Evolutionary conservation across 2,113 vertebrate genomes (phyloP), one percentile per base, ranked within the genome.

Genomic region (Polyodon spathula): DNA sequence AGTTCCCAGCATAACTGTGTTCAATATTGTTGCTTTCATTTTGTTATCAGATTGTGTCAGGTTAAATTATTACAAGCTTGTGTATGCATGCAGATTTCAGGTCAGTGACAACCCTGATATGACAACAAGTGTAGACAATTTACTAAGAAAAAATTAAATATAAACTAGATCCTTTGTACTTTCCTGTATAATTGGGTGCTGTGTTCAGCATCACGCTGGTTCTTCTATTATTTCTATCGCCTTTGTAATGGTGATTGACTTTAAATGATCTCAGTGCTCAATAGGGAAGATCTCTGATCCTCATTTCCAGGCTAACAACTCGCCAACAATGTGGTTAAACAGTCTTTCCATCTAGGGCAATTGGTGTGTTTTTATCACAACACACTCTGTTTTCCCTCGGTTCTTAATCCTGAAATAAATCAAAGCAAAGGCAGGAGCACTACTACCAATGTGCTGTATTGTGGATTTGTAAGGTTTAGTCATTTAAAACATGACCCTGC

Each of bases 221-320:
- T 40, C 40, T n/a, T 41, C 38, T n/a, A 8, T n/a, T 40, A 11
- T 40, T 15, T 41, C 56, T 41, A 40, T 57, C 14, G 38, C 41
- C 6, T 54, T n/a, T n/a, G 15, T 10, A 50, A 6, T 50, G 15
- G 56, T n/a, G 41, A 57, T 40, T 8, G 40, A 12, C 56, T 57
- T 57, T 57, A 57, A 57, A 57, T 57, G 40, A 57, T 14, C 38
- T 57, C 56, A 41, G 39, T 8, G 7, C 14, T 41, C 39, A 40
- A 56, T 9, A 14, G 12, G 56, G 56, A 57, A 6, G 14, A 14
- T 40, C 37, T 57, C 40, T 50, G 10, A n/a, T 10, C 48, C 15
- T 6, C 15, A n/a, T 50, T 50, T 50, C 48, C 48, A 50, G 14
- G 48, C 48, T n/a, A 16, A 4, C 11, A 41, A 8, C 56, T 41